A percentile compares a stretch with the other conserved stretches of the same genome.
phyloP scores from a whole-genome alignment of 2,797 vertebrate genomes.

The Zalophus californianus region DNA sequence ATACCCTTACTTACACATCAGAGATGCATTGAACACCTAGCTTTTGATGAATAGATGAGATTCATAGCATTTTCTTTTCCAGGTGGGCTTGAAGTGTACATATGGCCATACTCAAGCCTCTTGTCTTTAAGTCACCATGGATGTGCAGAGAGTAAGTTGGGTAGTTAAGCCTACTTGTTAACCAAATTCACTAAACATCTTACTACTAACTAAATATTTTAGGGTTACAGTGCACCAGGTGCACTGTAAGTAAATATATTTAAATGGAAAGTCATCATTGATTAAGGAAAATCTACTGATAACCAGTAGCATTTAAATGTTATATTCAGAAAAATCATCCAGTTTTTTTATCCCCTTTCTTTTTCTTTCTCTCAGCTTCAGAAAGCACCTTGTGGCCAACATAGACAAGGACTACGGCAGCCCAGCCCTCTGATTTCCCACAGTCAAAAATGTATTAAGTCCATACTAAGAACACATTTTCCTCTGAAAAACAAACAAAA shows the following conservation, averaged over 20 bases:
- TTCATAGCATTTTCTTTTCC: not conserved
- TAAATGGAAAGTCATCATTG: not conserved
- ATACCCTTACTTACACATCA: not conserved
- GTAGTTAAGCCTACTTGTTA: not conserved
- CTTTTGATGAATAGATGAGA: not conserved
- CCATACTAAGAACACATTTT: not conserved
- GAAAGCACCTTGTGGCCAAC: not conserved
- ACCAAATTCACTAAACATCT: not conserved
- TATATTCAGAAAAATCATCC: not conserved
- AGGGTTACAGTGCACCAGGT: not conserved
- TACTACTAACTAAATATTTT: not conserved
- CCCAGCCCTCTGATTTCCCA: not conserved
- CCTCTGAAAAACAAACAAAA: not conserved
- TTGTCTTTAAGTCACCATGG: not conserved
- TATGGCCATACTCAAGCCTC: not conserved
- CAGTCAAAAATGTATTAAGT: not conserved
- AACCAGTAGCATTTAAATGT: not conserved
- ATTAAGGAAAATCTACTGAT: not conserved
- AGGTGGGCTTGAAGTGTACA: not conserved
- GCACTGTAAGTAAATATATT: not conserved
- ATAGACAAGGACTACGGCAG: not conserved
- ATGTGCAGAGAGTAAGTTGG: not conserved
- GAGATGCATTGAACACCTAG: not conserved
- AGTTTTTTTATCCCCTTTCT: not conserved
- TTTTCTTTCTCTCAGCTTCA: not conserved